Conservation (phyloP, 2,797 vertebrate genomes). For the Peromyscus nudipes region DNA sequence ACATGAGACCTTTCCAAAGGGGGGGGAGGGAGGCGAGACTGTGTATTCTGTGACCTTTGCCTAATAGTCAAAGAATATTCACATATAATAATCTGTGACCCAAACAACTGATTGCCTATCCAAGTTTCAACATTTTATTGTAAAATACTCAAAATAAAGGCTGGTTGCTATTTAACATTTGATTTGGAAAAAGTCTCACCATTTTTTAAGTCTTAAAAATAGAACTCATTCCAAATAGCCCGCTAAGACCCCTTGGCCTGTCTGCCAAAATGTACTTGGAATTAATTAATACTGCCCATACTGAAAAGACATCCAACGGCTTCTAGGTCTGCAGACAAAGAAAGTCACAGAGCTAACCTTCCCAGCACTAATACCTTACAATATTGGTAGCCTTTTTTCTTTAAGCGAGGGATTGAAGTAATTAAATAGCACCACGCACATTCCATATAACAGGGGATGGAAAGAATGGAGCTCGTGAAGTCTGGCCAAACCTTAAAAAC, state of each 20-base stretch:
- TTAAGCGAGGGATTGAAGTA: slow-evolving; percentile 43
- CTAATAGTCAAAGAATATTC: not conserved
- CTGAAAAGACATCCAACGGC: slow-evolving; percentile 7
- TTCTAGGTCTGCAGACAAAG: slow-evolving; percentile 38
- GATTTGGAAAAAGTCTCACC: slow-evolving; percentile 49
- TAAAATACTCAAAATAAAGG: not conserved
- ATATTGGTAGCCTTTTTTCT: slow-evolving; percentile 41
- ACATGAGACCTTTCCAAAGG: not conserved
- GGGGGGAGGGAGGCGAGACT: not conserved
- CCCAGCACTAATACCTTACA: not conserved
- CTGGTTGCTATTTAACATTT: not conserved
- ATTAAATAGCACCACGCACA: slow-evolving; percentile 65
- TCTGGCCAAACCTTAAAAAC: slow-evolving; percentile 81
- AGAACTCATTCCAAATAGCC: slow-evolving; percentile 24
- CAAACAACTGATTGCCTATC: not conserved
- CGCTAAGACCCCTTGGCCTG: slow-evolving; percentile 35
- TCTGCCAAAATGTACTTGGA: slow-evolving; percentile 63
- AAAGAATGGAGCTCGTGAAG: slow-evolving; percentile 78
- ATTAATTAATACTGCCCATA: slow-evolving; percentile 63
- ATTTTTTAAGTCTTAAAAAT: slow-evolving; percentile 53
- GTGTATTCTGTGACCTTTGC: not conserved
- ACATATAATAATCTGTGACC: not conserved
- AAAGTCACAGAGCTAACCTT: slow-evolving; percentile 46
- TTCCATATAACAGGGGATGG: slow-evolving; percentile 73
- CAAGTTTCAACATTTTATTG: not conserved